Evolutionary conservation across 2,888 invertebrate genomes (phyloP).

Genomic region (Pemphredon lugubris): DNA sequence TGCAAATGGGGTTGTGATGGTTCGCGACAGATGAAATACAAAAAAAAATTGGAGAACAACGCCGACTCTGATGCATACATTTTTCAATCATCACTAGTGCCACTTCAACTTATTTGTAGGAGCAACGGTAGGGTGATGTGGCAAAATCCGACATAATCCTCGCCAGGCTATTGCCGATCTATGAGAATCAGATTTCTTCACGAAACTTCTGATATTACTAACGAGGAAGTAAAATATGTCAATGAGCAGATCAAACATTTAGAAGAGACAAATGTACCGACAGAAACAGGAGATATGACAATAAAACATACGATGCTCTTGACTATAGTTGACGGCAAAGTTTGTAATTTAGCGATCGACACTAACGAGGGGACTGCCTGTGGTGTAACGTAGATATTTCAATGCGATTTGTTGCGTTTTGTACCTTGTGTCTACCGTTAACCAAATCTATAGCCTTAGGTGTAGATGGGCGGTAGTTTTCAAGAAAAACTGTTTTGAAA

Average conservation of each 20-base stretch:
- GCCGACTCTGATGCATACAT: conserved; percentile 51
- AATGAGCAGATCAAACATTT: too few relatives aligned
- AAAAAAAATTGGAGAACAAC: conserved; percentile 63
- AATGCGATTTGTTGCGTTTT: not conserved
- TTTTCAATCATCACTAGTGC: conserved; percentile 60
- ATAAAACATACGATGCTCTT: conserved; percentile 11
- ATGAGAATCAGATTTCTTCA: conserved; percentile 51
- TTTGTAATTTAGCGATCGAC: conserved; percentile 15
- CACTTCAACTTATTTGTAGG: conserved; percentile 14
- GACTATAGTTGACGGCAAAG: conserved; percentile 20
- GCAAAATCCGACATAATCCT: conserved; percentile 63
- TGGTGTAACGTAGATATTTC: conserved; percentile 10
- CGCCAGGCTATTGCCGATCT: conserved; percentile 59
- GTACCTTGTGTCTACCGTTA: too few relatives aligned
- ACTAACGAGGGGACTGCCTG: conserved; percentile 13
- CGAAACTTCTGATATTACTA: conserved; percentile 43
- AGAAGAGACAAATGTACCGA: too few relatives aligned
- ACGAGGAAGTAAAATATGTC: conserved; percentile 10
- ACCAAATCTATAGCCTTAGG: too few relatives aligned
- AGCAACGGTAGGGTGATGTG: conserved; percentile 53
- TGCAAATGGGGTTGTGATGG: conserved; percentile 69
- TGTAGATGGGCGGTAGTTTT: conserved; percentile 10
- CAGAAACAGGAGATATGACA: not conserved
- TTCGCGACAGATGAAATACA: conserved; percentile 62
- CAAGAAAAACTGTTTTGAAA: conserved; percentile 1